Percentiles rank a stretch among this genome's conserved stretches.
phyloP scores from a whole-genome alignment of 1,140 invertebrate genomes.

The Thaumatotibia leucotreta region DNA sequence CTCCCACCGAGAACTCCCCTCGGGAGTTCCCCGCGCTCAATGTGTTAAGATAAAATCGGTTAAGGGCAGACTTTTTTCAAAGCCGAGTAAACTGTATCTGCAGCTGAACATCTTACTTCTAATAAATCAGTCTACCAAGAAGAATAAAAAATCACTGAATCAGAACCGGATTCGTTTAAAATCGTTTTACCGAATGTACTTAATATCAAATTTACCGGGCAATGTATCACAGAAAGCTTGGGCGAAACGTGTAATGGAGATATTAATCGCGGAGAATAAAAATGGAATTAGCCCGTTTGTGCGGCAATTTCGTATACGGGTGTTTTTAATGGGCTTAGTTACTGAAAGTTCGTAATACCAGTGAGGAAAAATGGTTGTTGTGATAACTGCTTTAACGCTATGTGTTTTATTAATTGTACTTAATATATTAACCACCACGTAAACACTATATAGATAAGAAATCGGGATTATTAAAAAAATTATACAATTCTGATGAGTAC shows the following conservation, averaged over 20 bases:
- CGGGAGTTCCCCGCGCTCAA: no score
- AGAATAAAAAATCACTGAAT: not conserved
- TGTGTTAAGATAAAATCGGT: no score
- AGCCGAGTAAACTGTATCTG: no score
- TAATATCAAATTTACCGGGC: not conserved
- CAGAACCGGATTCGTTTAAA: not conserved
- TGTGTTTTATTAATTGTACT: not conserved
- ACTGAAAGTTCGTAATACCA: not conserved
- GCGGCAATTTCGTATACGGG: not conserved
- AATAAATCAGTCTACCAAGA: no score
- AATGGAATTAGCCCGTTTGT: not conserved
- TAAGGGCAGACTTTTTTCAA: no score
- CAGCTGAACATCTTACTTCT: no score
- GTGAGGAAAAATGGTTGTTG: not conserved
- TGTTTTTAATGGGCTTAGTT: slow-evolving; percentile 3
- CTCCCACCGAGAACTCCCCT: no score
- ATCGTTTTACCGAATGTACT: not conserved
- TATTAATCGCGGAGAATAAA: not conserved
- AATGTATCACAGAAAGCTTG: not conserved
- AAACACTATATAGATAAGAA: no score
- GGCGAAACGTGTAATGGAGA: not conserved
- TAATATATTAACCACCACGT: no score
- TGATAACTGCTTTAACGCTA: not conserved
- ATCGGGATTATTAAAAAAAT: no score
- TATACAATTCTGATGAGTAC: no score